Evolutionary conservation across 2,888 invertebrate genomes (phyloP), one percentile per base, ranked within the genome.

Genomic region (Lepidochitona cinerea): DNA sequence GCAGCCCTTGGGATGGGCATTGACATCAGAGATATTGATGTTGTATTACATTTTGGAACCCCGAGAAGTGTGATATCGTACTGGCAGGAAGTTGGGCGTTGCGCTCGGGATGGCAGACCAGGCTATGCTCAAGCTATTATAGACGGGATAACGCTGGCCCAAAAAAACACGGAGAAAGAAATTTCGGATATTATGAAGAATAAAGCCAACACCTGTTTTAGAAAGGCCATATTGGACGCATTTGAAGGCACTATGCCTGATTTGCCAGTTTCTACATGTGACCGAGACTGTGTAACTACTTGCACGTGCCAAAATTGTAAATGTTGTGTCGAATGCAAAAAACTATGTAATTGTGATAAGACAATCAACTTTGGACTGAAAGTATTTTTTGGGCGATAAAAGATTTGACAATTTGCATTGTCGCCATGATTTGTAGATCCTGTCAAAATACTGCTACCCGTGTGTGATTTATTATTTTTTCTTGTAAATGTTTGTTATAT

Each of bases 1-100:
- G 77, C 76, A 12, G 79, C 73, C 2, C 33, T 80, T 14, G 77
- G 78, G 14, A 79, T 78, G 77, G 80, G 77, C 0, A 18, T 80
- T 1, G 74, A 80, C 32, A 77, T 79, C n/a, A 33, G 49, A 29
- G 75, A 41, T 41, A 41, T 41, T 18, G 41, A 41, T 41, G 9
- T 72, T 14, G 66, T 77, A 14, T 26, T 77, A 1, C 72, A 76
- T 41, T 70, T 74, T 12, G 77, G 75, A 0, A 74, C 73, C 52
- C 75, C 75, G 23, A 73, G n/a, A n/a, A n/a, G n/a, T n/a, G n/a
- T n/a, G n/a, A n/a, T n/a, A n/a, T n/a, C n/a, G n/a, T n/a, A n/a
- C 35, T 79, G 75, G 75, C 73, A 76, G 67, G 79, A 79, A 64
- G 76, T 70, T 4, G 74, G 72, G 14, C 37, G 74, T n/a, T 78